phyloP scores from a whole-genome alignment of 2,888 invertebrate species.

The Stegophylla sp. region DNA sequence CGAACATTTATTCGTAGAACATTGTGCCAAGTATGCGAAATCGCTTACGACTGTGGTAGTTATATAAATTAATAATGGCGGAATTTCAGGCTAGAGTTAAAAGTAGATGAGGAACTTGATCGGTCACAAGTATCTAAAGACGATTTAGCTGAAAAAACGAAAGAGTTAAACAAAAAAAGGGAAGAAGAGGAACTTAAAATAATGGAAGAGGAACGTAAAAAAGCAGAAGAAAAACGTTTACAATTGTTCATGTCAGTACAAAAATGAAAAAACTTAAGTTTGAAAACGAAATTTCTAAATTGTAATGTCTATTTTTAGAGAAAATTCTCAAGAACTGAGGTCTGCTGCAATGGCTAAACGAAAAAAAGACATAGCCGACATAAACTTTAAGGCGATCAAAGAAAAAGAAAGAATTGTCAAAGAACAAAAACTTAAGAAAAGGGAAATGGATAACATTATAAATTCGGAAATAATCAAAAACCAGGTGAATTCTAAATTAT shows the following conservation, averaged over 20 bases:
- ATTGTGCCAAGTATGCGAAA: conserved; percentile 1
- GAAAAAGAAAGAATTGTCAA: conserved; percentile 20
- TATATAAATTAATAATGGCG: no score
- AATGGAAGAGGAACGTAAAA: conserved; percentile 2
- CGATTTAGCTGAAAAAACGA: conserved; percentile 8
- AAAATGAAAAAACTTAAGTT: neutral
- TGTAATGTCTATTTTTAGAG: conserved; percentile 32
- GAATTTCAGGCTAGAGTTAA: conserved; percentile 21
- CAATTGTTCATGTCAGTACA: conserved; percentile 29
- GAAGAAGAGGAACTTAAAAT: neutral
- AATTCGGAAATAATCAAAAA: conserved; percentile 9
- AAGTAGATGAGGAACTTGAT: conserved; percentile 7
- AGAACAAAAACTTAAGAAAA: conserved; percentile 30
- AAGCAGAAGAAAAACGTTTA: conserved; percentile 41
- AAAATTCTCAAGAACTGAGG: conserved; percentile 41
- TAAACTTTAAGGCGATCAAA: conserved; percentile 29
- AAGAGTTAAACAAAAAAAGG: conserved; percentile 2
- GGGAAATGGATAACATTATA: conserved; percentile 11
- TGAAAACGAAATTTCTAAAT: neutral
- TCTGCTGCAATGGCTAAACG: conserved; percentile 10
- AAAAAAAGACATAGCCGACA: conserved; percentile 4
- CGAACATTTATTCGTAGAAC: conserved; percentile 41
- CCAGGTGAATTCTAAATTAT: conserved; percentile 3
- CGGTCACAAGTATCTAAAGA: neutral
- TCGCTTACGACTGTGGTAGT: neutral